Evolutionary conservation across 2,113 vertebrate species (phyloP).

Genomic region (Petroica traversi): DNA sequence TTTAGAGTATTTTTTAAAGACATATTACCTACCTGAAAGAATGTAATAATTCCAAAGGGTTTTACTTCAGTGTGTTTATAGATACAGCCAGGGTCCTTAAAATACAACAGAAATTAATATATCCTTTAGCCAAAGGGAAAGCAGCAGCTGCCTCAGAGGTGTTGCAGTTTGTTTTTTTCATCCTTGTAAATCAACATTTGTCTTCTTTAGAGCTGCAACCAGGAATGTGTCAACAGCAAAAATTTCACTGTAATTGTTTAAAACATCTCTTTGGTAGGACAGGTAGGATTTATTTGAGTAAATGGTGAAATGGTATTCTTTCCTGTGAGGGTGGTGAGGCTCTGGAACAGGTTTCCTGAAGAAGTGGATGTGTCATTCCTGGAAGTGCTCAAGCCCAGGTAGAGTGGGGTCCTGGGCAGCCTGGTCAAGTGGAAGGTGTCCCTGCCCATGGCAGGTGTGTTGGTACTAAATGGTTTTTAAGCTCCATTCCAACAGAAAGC

Average conservation of each 20-base stretch:
- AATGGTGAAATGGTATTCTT: not conserved
- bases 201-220: not conserved
- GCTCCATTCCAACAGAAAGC: not conserved
- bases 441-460: too few relatives aligned
- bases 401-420: not conserved
- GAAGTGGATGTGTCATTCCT: not conserved
- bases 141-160: not conserved
- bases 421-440: not conserved
- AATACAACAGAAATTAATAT: not conserved
- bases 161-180: not conserved
- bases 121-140: not conserved
- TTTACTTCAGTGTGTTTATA: not conserved
- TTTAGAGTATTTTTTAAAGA: conserved; percentile 32
- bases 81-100: not conserved
- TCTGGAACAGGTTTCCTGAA: not conserved
- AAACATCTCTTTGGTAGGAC: not conserved
- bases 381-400: not conserved
- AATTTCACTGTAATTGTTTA: not conserved
- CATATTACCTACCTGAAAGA: not conserved
- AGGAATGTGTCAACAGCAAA: not conserved
- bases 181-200: not conserved
- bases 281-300: not conserved
- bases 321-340: not conserved
- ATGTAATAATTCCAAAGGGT: not conserved
- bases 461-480: not conserved